Evolutionary conservation across 2,797 vertebrate genomes (phyloP).

Genomic region (Triplophysa yarkandensis): DNA sequence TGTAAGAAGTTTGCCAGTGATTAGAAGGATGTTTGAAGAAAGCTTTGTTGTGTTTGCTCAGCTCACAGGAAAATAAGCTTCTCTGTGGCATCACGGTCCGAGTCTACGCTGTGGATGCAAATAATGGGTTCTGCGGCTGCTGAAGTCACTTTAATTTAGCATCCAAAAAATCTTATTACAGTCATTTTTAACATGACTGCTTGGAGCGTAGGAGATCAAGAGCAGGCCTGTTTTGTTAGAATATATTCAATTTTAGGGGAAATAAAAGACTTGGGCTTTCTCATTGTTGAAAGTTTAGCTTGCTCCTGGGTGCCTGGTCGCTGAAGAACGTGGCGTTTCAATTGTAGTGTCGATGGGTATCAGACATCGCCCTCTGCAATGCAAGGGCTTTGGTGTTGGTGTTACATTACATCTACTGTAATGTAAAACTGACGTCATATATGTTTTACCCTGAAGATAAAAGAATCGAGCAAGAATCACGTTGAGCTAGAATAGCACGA

Average conservation of each 20-base stretch:
- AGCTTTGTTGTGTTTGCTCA: slow-evolving; percentile 68
- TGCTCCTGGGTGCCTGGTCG: slow-evolving; percentile 8
- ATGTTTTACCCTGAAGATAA: too few relatives aligned
- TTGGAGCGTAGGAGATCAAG: slow-evolving; percentile 47
- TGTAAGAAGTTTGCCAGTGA: slow-evolving; percentile 55
- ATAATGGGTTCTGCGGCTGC: slow-evolving; percentile 48
- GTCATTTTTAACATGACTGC: slow-evolving; percentile 40
- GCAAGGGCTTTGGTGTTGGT: slow-evolving; percentile 1
- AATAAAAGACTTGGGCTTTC: slow-evolving; percentile 45
- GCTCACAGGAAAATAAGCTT: slow-evolving; percentile 67
- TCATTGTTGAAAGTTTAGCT: slow-evolving; percentile 39
- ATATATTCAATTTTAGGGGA: slow-evolving; percentile 41
- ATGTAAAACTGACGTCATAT: too few relatives aligned
- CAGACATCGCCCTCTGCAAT: neutral
- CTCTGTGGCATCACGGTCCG: slow-evolving; percentile 52
- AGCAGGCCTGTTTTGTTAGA: slow-evolving; percentile 28
- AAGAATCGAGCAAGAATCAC: too few relatives aligned
- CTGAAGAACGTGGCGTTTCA: slow-evolving; percentile 19
- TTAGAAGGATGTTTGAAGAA: slow-evolving; percentile 67
- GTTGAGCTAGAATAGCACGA: too few relatives aligned
- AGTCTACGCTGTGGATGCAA: slow-evolving; percentile 49
- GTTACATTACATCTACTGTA: neutral
- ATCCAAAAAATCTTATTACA: slow-evolving; percentile 50
- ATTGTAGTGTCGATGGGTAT: slow-evolving; percentile 2
- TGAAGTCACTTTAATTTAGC: slow-evolving; percentile 57